These are phyloP conservation scores for Drosophila tanythrix DNA, from an alignment of 2,888 invertebrate species.

Conservation along the genomic window DNA sequence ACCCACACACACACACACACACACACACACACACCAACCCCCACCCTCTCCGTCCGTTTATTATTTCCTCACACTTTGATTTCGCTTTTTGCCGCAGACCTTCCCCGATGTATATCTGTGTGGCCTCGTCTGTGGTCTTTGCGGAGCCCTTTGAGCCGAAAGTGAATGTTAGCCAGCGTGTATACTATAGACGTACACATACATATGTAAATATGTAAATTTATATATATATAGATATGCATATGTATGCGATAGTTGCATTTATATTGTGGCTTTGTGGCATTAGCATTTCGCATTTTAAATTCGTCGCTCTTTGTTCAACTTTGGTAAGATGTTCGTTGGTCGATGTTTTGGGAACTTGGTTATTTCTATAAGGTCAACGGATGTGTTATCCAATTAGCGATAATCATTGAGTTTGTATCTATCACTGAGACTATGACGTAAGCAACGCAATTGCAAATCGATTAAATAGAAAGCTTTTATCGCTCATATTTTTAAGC, in stretches of 20 bases:
- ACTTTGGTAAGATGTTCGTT: slow-evolving; percentile 40
- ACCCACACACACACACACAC: background rate
- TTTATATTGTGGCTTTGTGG: slow-evolving; percentile 55
- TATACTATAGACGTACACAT: background rate
- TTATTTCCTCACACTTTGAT: slow-evolving; percentile 36
- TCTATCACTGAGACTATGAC: slow-evolving; percentile 34
- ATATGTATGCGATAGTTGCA: slow-evolving; percentile 29
- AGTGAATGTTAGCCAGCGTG: slow-evolving; percentile 43
- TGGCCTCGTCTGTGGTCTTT: slow-evolving; percentile 57
- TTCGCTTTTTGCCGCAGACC: slow-evolving; percentile 59
- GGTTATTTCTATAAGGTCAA: slow-evolving; percentile 58
- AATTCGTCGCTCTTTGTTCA: slow-evolving; percentile 41
- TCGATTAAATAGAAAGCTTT: slow-evolving; percentile 14
- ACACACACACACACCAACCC: background rate
- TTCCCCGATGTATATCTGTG: slow-evolving; percentile 42
- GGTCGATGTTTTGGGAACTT: slow-evolving; percentile 18
- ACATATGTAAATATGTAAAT: background rate
- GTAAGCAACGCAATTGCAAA: slow-evolving; percentile 17
- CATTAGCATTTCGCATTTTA: slow-evolving; percentile 75
- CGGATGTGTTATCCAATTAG: slow-evolving; percentile 74
- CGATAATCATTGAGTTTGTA: slow-evolving; percentile 56
- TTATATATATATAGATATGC: slow-evolving; percentile 5
- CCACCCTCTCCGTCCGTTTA: background rate
- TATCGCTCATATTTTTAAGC: background rate
- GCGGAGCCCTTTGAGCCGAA: slow-evolving; percentile 46